Evolutionary conservation across 2,888 invertebrate species (phyloP), one percentile per base, ranked within the genome.

Genomic region (Diadegma fenestrale): DNA sequence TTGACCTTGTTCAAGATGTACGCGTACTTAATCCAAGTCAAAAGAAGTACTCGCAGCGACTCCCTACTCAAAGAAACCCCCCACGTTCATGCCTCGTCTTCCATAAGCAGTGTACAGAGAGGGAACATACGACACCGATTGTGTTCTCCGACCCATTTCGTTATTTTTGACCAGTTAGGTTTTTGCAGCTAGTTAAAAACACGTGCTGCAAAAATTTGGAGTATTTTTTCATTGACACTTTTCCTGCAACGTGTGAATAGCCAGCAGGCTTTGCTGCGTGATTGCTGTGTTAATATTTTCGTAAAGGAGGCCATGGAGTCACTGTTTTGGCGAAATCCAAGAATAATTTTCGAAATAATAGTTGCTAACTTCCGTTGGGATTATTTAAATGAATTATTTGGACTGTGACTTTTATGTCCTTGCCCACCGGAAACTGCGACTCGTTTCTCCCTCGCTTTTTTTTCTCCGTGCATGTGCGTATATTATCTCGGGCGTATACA

Each of bases 371-470:
- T 73, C 37, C 61, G 43, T 43, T 33, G 51, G 54, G 14, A 72
- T 72, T 58, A 41, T 72, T 41, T 19, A 7, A 37, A 61, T 61
- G 73, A 73, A 73, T 73, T 64, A 84, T 76, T 75, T 66, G 22
- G 58, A 69, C 73, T 69, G 26, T 58, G 69, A 77, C 71, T 64
- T 66, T 48, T 63, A 76, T 41, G 48, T 82, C 10, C 41, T 81
- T 30, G 80, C 63, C 17, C 80, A 80, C 78, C 85, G 87, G 86
- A 89, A 85, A 80, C 87, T 85, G 82, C 69, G 85, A 22, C 69
- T 86, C 48, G 84, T 86, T 73, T 69, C 84, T 78, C 85, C 80
- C 51, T 87, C 82, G 37, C 78, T 33, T 26, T 51, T 75, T 78
- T 48, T 81, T 48, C n/a, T 7, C 58, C 82, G 69, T 85, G 86